phyloP scores from a whole-genome alignment of 2,797 vertebrate genomes.

The Tarsius wallacei region DNA sequence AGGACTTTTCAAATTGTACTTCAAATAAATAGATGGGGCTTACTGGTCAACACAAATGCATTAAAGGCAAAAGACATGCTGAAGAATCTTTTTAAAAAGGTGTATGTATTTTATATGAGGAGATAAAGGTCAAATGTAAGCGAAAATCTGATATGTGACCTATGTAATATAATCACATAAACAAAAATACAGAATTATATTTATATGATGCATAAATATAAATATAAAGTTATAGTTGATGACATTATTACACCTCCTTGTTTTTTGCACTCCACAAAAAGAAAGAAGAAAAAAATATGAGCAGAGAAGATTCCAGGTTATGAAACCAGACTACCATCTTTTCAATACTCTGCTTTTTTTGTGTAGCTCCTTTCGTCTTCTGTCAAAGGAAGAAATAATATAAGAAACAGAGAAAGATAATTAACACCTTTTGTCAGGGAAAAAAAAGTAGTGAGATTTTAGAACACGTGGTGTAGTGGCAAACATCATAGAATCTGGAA shows the following conservation, averaged over 20 bases:
- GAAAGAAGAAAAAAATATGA: not conserved
- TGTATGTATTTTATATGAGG: not conserved
- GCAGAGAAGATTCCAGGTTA: not conserved
- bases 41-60: not conserved
- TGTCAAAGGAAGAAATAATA: not conserved
- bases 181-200: not conserved
- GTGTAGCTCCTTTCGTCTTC: not conserved
- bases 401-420: not conserved
- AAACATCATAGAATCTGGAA: not conserved
- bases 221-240: not conserved
- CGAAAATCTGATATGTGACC: not conserved
- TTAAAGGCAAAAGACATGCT: not conserved
- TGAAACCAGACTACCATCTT: not conserved
- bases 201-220: not conserved
- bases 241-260: not conserved
- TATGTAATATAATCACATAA: not conserved
- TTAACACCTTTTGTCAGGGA: not conserved
- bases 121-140: not conserved
- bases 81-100: not conserved
- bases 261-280: not conserved
- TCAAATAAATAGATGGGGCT: not conserved
- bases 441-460: not conserved
- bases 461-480: not conserved
- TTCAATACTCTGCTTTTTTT: not conserved
- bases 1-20: not conserved